Evolutionary conservation across 2,113 vertebrate species (phyloP), one percentile per base, ranked within the genome.

Genomic region (Myrmophylax atrothorax): DNA sequence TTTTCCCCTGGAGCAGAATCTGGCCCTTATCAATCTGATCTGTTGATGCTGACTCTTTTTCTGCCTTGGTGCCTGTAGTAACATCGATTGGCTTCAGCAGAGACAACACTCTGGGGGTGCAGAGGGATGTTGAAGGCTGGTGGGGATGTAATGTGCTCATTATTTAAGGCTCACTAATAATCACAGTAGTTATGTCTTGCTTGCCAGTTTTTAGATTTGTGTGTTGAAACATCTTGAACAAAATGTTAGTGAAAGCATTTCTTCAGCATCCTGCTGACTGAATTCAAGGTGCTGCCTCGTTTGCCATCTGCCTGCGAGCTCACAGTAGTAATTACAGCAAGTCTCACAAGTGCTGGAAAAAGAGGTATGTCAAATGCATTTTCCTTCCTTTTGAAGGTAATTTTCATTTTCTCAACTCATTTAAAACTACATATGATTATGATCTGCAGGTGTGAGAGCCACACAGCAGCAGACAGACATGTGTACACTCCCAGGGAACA

Each of bases 291-390:
- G 94, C 96, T 95, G 95, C 87, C 3, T 38, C 31, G 18, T 90
- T 95, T 94, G 94, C 98, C 98, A 98, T 98, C 98, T 98, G 98
- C 97, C 96, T 60, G 68, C 53, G 58, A 94, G 90, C 91, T 97
- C 97, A 82, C 84, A 23, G 88, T 72, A 95, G 96, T 97, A 97
- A 98, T 98, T 98, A 97, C 80, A 97, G 85, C 7, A 35, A 96
- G 93, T 76, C 94, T 95, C 49, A 4, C 77, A 94, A 96, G 94
- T 90, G 87, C 83, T 96, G 72, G 94, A 96, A 95, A 12, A 84
- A 97, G 95, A 93, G 96, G 89, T 93, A 84, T 96, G 97, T 97
- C 97, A 98, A 94, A 97, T 69, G 60, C 66, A 23, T 94, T 96
- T 96, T 63, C 76, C 93, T 95, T 92, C 87, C 83, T 96, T 96